Base-by-base conservation (phyloP, 2,888 invertebrate genomes). In the Drosophila mimetica region DNA sequence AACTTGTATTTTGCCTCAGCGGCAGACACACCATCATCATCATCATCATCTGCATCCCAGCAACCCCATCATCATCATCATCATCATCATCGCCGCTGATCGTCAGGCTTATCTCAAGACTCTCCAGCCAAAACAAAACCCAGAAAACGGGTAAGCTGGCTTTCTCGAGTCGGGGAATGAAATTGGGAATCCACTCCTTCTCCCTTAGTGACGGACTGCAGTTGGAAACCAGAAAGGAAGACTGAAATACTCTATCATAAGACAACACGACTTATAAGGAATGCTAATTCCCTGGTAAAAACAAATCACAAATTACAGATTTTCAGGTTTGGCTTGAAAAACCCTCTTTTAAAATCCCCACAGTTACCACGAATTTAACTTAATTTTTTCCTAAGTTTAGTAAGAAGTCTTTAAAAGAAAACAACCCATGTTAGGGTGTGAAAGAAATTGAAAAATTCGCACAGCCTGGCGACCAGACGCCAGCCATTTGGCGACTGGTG, bases 41-140 rank as follows among this genome's bases (percentile, higher is more conserved):
- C 48, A 20, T 50, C 20, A 9, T 9, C 41, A 14, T 25, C 42
- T 44, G n/a, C 39, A 48, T 18, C 39, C 9, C 41, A 20, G 41
- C 22, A 9, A 2, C 39, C 25, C 14, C 37, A 50, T 18, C 30
- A 32, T 14, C 42, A 9, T 20, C 42, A 44, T 25, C 46, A 34
- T 44, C 36, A 25, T 2, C 44, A 16, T 32, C 36, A 47, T 32
- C 54, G n/a, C 30, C 20, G 25, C 22, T 46, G 63, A 63, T 63
- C 53, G 14, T 39, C 57, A 28, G 37, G 58, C 34, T 30, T 28
- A 44, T 28, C 36, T 34, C 13, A 44, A 60, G 60, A 46, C 61
- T 30, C 61, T 61, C 44, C 44, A 30, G 54, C 18, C 50, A 34
- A 50, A 11, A 52, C 42, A 66, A 41, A 54, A 20, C 47, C 28